These are phyloP conservation scores for Sebastes hubbsi DNA, from an alignment of 2,797 vertebrate genomes.

Conservation along the genomic window DNA sequence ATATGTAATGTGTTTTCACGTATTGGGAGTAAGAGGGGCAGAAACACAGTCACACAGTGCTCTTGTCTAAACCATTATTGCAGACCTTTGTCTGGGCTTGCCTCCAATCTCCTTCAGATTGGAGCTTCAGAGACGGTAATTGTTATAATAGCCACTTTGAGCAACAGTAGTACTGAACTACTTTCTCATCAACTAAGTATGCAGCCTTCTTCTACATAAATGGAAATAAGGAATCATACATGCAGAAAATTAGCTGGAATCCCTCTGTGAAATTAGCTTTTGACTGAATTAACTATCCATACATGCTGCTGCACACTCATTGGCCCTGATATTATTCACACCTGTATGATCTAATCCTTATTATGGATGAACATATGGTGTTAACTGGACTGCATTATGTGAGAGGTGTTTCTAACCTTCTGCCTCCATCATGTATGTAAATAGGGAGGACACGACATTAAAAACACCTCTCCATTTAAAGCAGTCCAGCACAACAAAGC, in stretches of 20 bases:
- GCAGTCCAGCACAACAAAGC: background rate
- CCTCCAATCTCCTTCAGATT: conserved; percentile 34
- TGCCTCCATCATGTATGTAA: background rate
- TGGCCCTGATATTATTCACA: background rate
- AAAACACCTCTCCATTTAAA: background rate
- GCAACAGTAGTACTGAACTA: conserved; percentile 1
- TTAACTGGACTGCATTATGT: background rate
- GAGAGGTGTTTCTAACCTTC: background rate
- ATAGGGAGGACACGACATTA: background rate
- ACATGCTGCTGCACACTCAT: background rate
- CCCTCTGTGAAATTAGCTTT: background rate
- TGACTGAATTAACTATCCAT: background rate
- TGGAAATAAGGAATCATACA: background rate
- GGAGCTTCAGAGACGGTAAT: conserved; percentile 33
- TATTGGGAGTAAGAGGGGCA: conserved; percentile 17
- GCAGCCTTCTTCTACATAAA: background rate
- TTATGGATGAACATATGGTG: background rate
- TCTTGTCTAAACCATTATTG: conserved; percentile 36
- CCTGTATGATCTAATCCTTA: background rate
- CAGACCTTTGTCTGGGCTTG: conserved; percentile 40
- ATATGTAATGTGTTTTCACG: conserved; percentile 24
- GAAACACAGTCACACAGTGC: conserved; percentile 18
- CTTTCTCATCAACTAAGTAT: conserved; percentile 19
- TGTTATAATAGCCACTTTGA: conserved; percentile 49
- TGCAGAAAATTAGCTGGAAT: background rate